A percentile compares a stretch with the other conserved stretches of the same genome.
phyloP scores from a whole-genome alignment of 2,888 invertebrate species.

The Helleia helle region DNA sequence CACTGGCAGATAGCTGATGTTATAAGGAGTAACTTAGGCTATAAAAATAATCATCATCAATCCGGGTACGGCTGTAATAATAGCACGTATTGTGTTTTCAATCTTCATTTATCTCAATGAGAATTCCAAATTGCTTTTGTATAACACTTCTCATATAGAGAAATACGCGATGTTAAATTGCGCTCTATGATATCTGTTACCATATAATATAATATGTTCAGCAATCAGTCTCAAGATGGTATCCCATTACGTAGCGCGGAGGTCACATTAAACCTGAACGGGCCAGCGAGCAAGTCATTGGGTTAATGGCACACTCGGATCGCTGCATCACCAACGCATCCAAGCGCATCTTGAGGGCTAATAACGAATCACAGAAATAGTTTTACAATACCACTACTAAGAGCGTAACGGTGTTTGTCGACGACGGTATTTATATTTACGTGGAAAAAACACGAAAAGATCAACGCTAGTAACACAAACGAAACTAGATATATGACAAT shows the following conservation, averaged over 20 bases:
- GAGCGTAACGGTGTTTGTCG: constrained; percentile 19
- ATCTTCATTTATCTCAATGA: no score
- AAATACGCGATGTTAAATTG: constrained; percentile 1
- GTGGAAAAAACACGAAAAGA: no score
- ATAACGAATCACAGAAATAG: constrained; percentile 26
- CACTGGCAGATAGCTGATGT: no score
- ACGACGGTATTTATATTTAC: constrained; percentile 14
- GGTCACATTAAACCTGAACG: constrained; percentile 35
- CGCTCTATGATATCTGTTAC: constrained; percentile 3
- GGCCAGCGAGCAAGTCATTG: constrained; percentile 60
- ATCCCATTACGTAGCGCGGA: constrained; percentile 23
- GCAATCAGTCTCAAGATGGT: constrained; percentile 10
- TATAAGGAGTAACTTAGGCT: no score
- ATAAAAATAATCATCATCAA: no score
- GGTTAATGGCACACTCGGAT: constrained; percentile 59
- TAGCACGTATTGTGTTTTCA: no score
- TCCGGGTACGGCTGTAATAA: no score
- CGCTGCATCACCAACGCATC: constrained; percentile 36
- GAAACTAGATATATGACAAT: no score
- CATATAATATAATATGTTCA: neutral
- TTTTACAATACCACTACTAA: constrained; percentile 23
- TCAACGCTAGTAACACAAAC: no score
- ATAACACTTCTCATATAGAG: no score
- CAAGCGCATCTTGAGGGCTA: constrained; percentile 29
- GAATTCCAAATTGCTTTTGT: constrained; percentile 2